Evolutionary conservation across 2,888 invertebrate genomes (phyloP), one percentile per base, ranked within the genome.

Genomic region (Erynnis tages): DNA sequence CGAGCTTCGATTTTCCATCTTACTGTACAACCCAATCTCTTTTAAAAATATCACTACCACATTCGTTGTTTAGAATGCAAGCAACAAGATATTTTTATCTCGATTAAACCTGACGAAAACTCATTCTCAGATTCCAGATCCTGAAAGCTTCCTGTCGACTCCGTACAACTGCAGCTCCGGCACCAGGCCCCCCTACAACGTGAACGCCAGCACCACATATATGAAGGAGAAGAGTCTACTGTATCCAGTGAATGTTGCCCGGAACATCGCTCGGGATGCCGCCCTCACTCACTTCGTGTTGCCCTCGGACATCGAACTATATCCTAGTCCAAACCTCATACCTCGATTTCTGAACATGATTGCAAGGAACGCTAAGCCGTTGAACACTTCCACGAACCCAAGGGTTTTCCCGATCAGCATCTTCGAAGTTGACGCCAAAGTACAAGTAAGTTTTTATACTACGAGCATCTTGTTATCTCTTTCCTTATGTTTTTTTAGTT

Each of bases 201-300:
- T 93, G 29, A 91, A 92, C 57, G 80, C 91, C 1, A 91, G 92
- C 0, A 91, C 92, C 55, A 92, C 95, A 67, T 96, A 95, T 80
- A 96, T 95, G 85, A 92, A 92, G 44, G 92, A 93, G 66, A 95
- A 95, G 76, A 95, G 94, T 67, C 90, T 97, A 6, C 82, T 96
- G 14, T 97, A 97, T 76, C 97, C 97, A 1, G 95, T 97, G 52
- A 97, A 97, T 79, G 95, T 97, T 6, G 97, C 96, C 0, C 91
- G 97, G 21, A 97, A 97, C 78, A 91, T 97, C n/a, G 97, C 97
- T 0, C 91, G 97, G 37, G 95, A 96, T 66, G 91, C 93, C 21
- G 94, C 96, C 0, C 91, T 94, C 35, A 97, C 97, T 0, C 93
- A 95, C 75, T 97, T 92, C 76, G 91, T 97, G 30, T 91, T 97